Base-by-base conservation (phyloP, 2,888 invertebrate species). In the Cylloceria caligata region DNA sequence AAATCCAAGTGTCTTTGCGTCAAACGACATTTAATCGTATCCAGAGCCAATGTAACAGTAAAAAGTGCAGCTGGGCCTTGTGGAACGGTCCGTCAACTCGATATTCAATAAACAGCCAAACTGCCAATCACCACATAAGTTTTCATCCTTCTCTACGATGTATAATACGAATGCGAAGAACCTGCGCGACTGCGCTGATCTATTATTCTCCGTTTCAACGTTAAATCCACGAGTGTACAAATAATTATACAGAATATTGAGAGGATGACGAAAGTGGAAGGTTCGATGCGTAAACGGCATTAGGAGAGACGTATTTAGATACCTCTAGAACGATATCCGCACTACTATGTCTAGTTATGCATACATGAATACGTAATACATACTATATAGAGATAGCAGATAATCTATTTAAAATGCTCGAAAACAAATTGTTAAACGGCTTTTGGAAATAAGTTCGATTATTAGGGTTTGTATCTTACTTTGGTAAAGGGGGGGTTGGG, bases 81-180 rank as follows among this genome's bases (percentile, higher is more conserved):
- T 57, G 60, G 36, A 83, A 80, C 71, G 75, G 77, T 83, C 60
- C 55, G 68, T 75, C 55, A 65, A 71, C 75, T 76, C 47, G 45
- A 79, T 78, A 84, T 77, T 77, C 64, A 75, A 80, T 72, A 62
- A 80, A 84, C 82, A 82, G 75, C 82, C 73, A 85, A 84, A 86
- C 83, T 86, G 86, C 86, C 86, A 83, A 84, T 84, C 55, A 73
- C 73, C 80, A 79, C 79, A 73, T 73, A 77, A 75, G 67, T 82
- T 83, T 82, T 76, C 80, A 84, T 80, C 62, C 72, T 75, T 80
- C 77, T 39, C 74, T 77, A 67, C 49, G 57, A 73, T 52, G 64
- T 83, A 72, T 68, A 68, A 68, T 73, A 78, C 47, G 69, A 81
- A 55, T 81, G 81, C 78, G 73, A 81, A 49, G n/a, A 65, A 74